phyloP scores from a whole-genome alignment of 2,797 vertebrate genomes.

The Lycodopsis pacificus region DNA sequence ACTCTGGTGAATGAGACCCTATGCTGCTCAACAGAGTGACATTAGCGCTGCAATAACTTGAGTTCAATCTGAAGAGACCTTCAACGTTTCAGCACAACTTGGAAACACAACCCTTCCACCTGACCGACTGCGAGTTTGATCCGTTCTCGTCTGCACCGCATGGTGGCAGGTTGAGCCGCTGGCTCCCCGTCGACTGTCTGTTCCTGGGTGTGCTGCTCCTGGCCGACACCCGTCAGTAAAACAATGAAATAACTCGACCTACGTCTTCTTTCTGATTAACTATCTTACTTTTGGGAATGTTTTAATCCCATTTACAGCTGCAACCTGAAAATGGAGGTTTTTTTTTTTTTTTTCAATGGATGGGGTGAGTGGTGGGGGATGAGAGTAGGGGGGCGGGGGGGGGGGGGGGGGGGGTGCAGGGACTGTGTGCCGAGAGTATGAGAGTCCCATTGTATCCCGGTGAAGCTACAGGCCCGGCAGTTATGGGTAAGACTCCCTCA shows the following conservation, averaged over 20 bases:
- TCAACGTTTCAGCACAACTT: neutral
- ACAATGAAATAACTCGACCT: neutral
- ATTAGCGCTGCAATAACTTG: neutral
- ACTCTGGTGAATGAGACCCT: neutral
- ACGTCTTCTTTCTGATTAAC: neutral
- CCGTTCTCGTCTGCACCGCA: too few species aligned
- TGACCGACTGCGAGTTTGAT: neutral
- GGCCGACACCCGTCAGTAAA: neutral
- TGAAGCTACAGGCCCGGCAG: constrained; percentile 76
- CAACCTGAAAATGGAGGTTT: constrained; percentile 39
- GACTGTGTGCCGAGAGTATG: constrained; percentile 63
- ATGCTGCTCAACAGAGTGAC: neutral
- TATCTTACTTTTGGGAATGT: constrained; percentile 35
- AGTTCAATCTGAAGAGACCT: neutral
- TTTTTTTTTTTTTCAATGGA: constrained; percentile 9
- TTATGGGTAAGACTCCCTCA: constrained; percentile 72
- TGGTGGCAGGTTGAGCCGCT: too few species aligned
- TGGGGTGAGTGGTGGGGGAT: constrained; percentile 14
- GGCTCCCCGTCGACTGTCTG: neutral
- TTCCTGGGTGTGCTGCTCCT: neutral
- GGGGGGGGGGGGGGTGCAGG: constrained; percentile 46
- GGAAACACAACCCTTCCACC: neutral
- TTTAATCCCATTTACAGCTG: constrained; percentile 46
- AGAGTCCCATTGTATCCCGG: constrained; percentile 81
- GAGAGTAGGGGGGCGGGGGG: constrained; percentile 30